phyloP scores from a whole-genome alignment of 2,113 vertebrate species.

The Athene cunicularia region DNA sequence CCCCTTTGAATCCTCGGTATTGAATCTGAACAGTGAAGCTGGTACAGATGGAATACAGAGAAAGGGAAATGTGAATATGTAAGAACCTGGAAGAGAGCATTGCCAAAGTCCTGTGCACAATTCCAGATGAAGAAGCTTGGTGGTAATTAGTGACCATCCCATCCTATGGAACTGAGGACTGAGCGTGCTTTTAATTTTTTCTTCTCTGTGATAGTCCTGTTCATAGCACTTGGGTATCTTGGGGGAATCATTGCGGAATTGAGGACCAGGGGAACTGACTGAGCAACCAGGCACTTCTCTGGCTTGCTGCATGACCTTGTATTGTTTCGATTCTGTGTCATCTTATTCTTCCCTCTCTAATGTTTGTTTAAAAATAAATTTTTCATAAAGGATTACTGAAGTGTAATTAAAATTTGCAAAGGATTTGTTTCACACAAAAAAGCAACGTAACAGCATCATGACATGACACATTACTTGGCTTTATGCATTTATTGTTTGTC shows the following conservation, averaged over 20 bases:
- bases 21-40: background rate
- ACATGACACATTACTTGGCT: background rate
- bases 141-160: background rate
- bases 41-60: background rate
- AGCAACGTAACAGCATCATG: background rate
- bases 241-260: background rate
- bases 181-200: background rate
- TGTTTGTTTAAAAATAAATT: background rate
- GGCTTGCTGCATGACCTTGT: background rate
- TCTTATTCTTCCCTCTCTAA: background rate
- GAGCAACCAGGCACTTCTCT: background rate
- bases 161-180: background rate
- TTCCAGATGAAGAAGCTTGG: background rate
- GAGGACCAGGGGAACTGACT: background rate
- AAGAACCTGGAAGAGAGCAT: background rate
- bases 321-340: background rate
- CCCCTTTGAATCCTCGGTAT: background rate
- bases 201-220: background rate
- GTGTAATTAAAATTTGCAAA: background rate
- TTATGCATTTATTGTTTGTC: conserved; percentile 5
- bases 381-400: background rate
- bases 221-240: background rate
- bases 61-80: background rate
- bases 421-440: background rate
- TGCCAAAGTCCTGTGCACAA: background rate